phyloP scores from a whole-genome alignment of 2,113 vertebrate species.

The Cariama cristata region DNA sequence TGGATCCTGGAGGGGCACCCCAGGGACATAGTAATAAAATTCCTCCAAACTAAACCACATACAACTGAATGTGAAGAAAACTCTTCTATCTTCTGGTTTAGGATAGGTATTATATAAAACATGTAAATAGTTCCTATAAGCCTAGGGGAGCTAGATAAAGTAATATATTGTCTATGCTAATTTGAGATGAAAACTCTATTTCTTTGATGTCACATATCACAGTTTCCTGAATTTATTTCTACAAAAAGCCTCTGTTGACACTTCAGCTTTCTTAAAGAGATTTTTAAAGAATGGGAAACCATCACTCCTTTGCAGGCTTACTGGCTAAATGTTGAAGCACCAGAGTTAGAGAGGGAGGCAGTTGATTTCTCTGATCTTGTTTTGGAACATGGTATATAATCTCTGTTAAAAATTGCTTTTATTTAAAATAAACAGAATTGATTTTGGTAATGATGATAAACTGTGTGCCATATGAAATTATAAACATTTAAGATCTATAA shows the following conservation, averaged over 20 bases:
- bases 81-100: neutral
- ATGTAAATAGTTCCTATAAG: neutral
- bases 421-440: neutral
- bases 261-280: neutral
- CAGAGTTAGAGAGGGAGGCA: neutral
- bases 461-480: neutral
- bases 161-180: neutral
- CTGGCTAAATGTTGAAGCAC: neutral
- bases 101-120: neutral
- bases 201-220: neutral
- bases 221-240: neutral
- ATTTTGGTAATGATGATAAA: neutral
- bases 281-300: neutral
- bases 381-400: neutral
- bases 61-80: neutral
- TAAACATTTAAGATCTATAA: conserved; percentile 24
- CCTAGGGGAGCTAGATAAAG: neutral
- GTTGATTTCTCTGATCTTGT: neutral
- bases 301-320: neutral
- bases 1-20: neutral
- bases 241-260: neutral
- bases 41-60: neutral
- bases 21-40: neutral
- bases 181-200: neutral
- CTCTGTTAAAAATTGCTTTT: neutral